phyloP scores from a whole-genome alignment of 1,140 invertebrate genomes.

The Drosophila virilis region DNA sequence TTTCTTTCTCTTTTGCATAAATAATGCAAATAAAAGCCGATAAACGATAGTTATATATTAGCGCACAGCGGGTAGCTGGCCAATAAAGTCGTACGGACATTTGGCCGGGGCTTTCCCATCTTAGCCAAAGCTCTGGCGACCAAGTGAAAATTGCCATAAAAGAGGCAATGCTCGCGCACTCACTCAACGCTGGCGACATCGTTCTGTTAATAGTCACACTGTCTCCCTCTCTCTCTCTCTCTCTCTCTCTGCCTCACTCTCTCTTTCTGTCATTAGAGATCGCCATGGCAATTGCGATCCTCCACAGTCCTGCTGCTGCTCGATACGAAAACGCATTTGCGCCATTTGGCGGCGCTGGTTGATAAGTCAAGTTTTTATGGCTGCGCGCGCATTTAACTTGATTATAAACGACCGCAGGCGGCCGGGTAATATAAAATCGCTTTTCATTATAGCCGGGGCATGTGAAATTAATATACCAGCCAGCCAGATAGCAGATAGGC shows the following conservation, averaged over 20 bases:
- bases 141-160: conserved; percentile 79
- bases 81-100: conserved; percentile 69
- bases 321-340: conserved; percentile 56
- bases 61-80: conserved; percentile 67
- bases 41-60: conserved; percentile 74
- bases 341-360: conserved; percentile 67
- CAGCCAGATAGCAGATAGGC: conserved; percentile 25
- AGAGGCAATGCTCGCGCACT: conserved; percentile 67
- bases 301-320: conserved; percentile 13
- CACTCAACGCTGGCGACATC: conserved; percentile 64
- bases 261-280: conserved; percentile 19
- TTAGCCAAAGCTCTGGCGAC: conserved; percentile 24
- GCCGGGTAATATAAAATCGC: conserved; percentile 75
- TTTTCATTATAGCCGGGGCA: conserved; percentile 73
- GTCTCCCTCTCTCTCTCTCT: conserved; percentile 12
- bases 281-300: conserved; percentile 12
- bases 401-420: conserved; percentile 80
- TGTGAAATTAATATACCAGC: conserved; percentile 75
- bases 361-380: conserved; percentile 78
- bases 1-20: conserved; percentile 68
- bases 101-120: conserved; percentile 37
- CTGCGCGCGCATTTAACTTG: conserved; percentile 75
- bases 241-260: neutral
- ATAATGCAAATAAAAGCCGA: conserved; percentile 75
- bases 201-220: conserved; percentile 78